Evolutionary conservation across 2,888 invertebrate genomes (phyloP), one percentile per base, ranked within the genome.

Genomic region (Cryptops parisi): DNA sequence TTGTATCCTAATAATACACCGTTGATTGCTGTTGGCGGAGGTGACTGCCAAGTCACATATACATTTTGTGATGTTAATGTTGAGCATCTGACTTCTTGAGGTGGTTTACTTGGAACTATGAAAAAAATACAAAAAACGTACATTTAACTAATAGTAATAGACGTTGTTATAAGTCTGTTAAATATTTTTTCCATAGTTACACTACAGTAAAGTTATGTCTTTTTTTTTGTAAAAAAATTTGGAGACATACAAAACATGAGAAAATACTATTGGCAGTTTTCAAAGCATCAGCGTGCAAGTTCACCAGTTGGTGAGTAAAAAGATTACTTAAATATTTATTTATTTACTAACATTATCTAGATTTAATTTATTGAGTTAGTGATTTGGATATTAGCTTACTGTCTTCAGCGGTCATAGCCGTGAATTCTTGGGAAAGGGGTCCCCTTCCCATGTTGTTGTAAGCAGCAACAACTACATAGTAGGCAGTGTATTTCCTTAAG

Each of bases 21-120:
- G 62, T 85, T 84, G 54, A 80, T 78, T 55, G 82, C 78, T 59
- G 78, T 76, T 38, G 76, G 76, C 0, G 69, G 68, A n/a, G 69
- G 69, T n/a, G 83, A 81, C 59, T 82, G 80, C 86, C 86, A 86
- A 48, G 81, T 80, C 21, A 86, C 78, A 71, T 83, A 82, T 53
- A 86, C 70, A 5, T 82, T 82, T 63, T 82, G 81, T 0, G 85
- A 82, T 24, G 81, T 80, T 46, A 84, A 67, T 0, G 84, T 78
- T 0, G 79, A 78, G 63, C 85, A 85, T 56, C 82, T 75, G 17
- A 86, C 79, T 63, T 81, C 82, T 66, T 81, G 80, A 1, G 85
- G 85, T 17, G 84, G 76, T 64, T 78, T 77, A 63, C 81, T 82
- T 44, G 86, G 86, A 47, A 84, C 85, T 86, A 64, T 5, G 67